Percentiles rank a stretch among this genome's conserved stretches.
Conservation (phyloP, 2,113 vertebrate species). For the Bos indicus region DNA sequence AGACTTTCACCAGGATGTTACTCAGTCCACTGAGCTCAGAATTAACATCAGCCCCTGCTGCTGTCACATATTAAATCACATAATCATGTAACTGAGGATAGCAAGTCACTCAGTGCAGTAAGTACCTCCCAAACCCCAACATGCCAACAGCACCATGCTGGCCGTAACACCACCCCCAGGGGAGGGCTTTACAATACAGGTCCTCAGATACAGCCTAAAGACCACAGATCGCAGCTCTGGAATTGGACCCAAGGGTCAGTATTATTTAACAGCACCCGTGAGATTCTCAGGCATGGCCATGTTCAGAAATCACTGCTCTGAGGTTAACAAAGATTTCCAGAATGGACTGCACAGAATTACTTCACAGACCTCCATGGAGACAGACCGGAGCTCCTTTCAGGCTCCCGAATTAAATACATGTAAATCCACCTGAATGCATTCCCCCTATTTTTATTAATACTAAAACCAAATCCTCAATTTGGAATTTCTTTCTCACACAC, state of each 20-base stretch:
- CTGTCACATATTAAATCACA: neutral
- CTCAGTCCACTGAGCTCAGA: neutral
- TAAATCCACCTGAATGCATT: too few relatives aligned
- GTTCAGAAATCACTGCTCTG: neutral
- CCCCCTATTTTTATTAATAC: neutral
- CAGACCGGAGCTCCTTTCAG: neutral
- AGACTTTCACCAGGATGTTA: neutral
- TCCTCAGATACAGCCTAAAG: neutral
- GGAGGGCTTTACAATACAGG: neutral
- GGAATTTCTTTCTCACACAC: neutral
- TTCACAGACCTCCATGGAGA: neutral
- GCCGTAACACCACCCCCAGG: neutral
- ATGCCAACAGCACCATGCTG: too few relatives aligned
- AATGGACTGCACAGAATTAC: neutral
- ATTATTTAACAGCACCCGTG: neutral
- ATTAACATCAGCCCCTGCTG: neutral
- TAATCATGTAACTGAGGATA: neutral
- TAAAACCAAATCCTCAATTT: neutral
- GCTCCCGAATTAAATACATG: neutral
- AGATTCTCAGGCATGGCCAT: neutral
- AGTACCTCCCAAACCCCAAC: neutral
- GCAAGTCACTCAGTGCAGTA: fast-evolving
- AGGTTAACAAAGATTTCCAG: neutral
- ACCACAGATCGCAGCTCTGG: neutral
- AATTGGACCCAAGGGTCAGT: neutral